Percentiles rank a stretch among this genome's conserved stretches.
phyloP scores from a whole-genome alignment of 2,797 vertebrate species.

The Notolabrus celidotus region DNA sequence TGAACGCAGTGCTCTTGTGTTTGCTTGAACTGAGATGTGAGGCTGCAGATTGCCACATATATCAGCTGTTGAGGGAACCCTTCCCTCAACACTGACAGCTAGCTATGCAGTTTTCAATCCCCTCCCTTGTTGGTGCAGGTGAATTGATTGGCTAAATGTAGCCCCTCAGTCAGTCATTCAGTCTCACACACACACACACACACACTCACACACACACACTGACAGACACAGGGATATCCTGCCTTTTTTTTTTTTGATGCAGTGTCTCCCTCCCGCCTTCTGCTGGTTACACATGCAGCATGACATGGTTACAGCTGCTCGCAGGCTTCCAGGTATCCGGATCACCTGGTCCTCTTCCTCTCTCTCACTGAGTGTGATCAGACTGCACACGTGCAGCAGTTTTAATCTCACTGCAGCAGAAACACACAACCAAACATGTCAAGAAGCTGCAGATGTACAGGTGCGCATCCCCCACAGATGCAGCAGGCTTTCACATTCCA shows the following conservation, averaged over 20 bases:
- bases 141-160: conserved; percentile 75
- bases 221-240: conserved; percentile 68
- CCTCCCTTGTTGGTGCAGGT: conserved; percentile 65
- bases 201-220: conserved; percentile 6
- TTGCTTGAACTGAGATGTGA: conserved; percentile 43
- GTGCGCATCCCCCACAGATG: conserved; percentile 5
- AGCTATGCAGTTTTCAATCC: conserved; percentile 29
- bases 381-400: conserved; percentile 33
- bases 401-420: conserved; percentile 3
- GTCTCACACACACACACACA: conserved; percentile 8
- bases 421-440: neutral
- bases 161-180: conserved; percentile 35
- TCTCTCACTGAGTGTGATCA: neutral
- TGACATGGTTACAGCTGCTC: conserved; percentile 49
- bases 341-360: neutral
- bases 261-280: conserved; percentile 69
- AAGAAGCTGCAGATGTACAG: conserved; percentile 2
- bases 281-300: conserved; percentile 53
- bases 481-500: conserved; percentile 31
- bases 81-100: conserved; percentile 49
- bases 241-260: conserved; percentile 57
- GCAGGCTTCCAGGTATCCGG: conserved; percentile 5
- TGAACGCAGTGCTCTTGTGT: conserved; percentile 57
- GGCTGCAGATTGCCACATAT: conserved; percentile 54
- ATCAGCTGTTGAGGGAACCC: conserved; percentile 67